Percentiles rank a stretch among this genome's conserved stretches.
phyloP scores from a whole-genome alignment of 2,113 vertebrate species.

The Bufo gargarizans region DNA sequence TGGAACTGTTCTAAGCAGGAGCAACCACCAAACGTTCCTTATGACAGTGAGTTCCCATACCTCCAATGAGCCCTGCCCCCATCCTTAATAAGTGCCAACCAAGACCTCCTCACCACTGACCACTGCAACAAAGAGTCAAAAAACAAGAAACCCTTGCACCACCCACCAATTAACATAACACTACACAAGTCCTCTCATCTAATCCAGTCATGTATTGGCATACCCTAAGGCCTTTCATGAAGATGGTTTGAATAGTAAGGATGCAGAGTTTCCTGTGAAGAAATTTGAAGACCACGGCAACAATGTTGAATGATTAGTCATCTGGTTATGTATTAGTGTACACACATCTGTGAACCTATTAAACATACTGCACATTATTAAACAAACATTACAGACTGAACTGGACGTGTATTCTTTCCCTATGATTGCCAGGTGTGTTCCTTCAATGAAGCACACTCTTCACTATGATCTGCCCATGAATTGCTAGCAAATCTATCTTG shows the following conservation, averaged over 20 bases:
- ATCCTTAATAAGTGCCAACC: no score
- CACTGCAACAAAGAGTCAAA: no score
- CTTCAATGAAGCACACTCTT: background rate
- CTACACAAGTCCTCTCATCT: no score
- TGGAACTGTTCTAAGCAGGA: no score
- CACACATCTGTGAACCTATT: slow-evolving; percentile 36
- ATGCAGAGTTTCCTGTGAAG: background rate
- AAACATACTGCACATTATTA: slow-evolving; percentile 42
- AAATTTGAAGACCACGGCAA: background rate
- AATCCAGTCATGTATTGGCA: no score
- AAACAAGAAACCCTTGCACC: no score
- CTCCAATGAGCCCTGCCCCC: no score
- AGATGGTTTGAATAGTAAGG: background rate
- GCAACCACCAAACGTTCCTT: no score
- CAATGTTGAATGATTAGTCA: slow-evolving; percentile 20
- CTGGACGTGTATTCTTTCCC: background rate
- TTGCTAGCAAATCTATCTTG: slow-evolving; percentile 19
- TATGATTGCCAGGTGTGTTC: slow-evolving; percentile 16
- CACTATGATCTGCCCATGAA: background rate
- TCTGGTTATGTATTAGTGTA: slow-evolving; percentile 25
- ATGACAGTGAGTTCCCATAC: no score
- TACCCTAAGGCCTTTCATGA: no score
- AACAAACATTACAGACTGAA: slow-evolving; percentile 26
- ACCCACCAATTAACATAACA: no score
- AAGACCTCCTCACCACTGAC: no score